Base-by-base conservation (phyloP, 2,888 invertebrate genomes). In the Hipparchia sbordonii region DNA sequence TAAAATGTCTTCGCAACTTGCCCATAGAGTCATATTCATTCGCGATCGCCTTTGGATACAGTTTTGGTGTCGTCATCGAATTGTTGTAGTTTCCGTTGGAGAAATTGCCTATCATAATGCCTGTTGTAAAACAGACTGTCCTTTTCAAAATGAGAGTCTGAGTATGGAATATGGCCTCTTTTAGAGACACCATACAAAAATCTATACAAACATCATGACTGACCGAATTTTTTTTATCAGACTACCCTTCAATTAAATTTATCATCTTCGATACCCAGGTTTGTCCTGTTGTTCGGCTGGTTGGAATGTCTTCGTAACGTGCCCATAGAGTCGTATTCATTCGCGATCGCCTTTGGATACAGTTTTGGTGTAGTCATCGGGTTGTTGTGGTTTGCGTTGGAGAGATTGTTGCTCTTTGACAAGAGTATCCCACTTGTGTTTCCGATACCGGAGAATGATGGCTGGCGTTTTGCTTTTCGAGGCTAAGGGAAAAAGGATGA, bases 271-370 rank as follows among this genome's bases (percentile, higher is more conserved):
- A 95, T 84, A 78, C 96, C 95, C 33, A 95, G 89, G 75, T 95
- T 94, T 75, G 91, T 95, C 67, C 94, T 95, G 52, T 95, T 96
- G 82, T 96, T 96, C 46, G 93, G 92, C 61, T 96, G 96, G 94
- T 89, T 97, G 94, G 97, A 97, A 85, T 97, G 97, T 67, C 97
- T 91, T 79, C 96, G 95, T 57, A 97, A 87, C 0, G 97, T 97
- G 13, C 97, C 96, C 69, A 96, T 96, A 0, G 93, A 87, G 83
- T 97, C 97, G 82, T 96, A 97, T 78, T 97, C 97, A 75, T 97
- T 97, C 65, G 94, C 95, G 81, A 95, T 95, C 74, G 94, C 96
- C 87, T 96, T 97, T 52, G 95, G 95, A 84, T 96, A 96, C 70
- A 95, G 90, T 85, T 95, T 97, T 67, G 95, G 96, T 0, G 95